Evolutionary conservation across 2,888 invertebrate genomes (phyloP).

Genomic region (Halictus quadricinctus): DNA sequence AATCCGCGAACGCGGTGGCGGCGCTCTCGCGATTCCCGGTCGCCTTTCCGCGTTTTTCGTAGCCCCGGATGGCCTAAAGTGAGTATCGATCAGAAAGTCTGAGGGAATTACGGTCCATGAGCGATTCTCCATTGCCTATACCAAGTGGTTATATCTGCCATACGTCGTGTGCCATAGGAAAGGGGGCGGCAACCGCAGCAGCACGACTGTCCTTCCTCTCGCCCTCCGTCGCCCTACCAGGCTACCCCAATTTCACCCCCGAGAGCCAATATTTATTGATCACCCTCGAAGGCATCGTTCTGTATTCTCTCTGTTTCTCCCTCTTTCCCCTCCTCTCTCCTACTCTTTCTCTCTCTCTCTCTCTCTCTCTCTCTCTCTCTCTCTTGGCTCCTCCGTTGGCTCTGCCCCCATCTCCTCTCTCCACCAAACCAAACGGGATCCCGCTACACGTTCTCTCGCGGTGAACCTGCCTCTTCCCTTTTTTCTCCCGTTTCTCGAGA

Average conservation of each 20-base stretch:
- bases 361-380: constrained; percentile 16
- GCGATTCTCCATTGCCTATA: constrained; percentile 77
- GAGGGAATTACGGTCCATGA: constrained; percentile 77
- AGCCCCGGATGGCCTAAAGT: constrained; percentile 67
- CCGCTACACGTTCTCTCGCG: constrained; percentile 53
- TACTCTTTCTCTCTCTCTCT: constrained; percentile 1
- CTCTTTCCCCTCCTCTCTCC: constrained; percentile 23
- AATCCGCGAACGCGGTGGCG: constrained; percentile 41
- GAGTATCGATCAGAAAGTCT: constrained; percentile 79
- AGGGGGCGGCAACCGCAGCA: constrained; percentile 82
- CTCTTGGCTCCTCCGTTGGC: constrained; percentile 2
- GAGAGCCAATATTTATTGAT: constrained; percentile 82
- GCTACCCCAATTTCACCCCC: constrained; percentile 77
- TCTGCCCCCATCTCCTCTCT: neutral
- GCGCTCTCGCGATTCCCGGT: constrained; percentile 19
- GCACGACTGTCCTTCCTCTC: constrained; percentile 77
- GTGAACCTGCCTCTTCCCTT: constrained; percentile 30
- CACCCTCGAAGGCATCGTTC: constrained; percentile 81
- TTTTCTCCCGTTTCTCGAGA: constrained; percentile 56
- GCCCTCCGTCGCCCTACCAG: constrained; percentile 62
- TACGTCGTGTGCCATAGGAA: constrained; percentile 78
- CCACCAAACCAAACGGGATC: constrained; percentile 18
- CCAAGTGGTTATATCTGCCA: constrained; percentile 80
- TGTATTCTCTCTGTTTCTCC: constrained; percentile 60
- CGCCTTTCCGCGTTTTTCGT: constrained; percentile 52